These are phyloP conservation scores for Rhopalosiphum maidis DNA, from an alignment of 1,140 invertebrate species.

Conservation along the genomic window DNA sequence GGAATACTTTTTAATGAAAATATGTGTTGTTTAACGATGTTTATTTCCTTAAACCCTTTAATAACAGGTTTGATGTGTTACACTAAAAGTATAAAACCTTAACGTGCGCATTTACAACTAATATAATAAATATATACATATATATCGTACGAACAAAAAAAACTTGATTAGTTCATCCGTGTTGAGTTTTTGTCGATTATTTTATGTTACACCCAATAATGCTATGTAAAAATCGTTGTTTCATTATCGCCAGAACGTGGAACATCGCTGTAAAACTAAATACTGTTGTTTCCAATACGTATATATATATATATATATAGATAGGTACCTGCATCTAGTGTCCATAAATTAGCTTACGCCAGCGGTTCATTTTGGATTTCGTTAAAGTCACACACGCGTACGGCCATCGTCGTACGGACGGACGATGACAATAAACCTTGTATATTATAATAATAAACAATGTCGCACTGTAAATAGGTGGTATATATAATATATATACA, in stretches of 20 bases:
- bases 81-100: constrained; percentile 20
- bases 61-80: constrained; percentile 28
- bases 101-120: not conserved
- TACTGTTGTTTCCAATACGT: not conserved
- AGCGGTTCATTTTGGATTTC: not conserved
- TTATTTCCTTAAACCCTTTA: constrained; percentile 25
- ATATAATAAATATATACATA: not conserved
- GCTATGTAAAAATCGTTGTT: constrained; percentile 25
- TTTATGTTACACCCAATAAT: constrained; percentile 11
- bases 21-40: not conserved
- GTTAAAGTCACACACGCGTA: not conserved
- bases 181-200: constrained; percentile 1
- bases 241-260: not conserved
- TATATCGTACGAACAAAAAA: not conserved
- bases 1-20: constrained; percentile 44
- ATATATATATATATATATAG: not conserved
- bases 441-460: constrained; percentile 12
- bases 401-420: not conserved
- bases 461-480: not conserved
- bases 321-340: not conserved
- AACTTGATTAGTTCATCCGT: constrained; percentile 19
- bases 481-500: too few species aligned
- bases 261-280: not conserved
- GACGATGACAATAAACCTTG: constrained; percentile 12
- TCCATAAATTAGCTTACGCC: not conserved